Evolutionary conservation across 2,888 invertebrate genomes (phyloP).

Genomic region (Alloscopus bannaensis): DNA sequence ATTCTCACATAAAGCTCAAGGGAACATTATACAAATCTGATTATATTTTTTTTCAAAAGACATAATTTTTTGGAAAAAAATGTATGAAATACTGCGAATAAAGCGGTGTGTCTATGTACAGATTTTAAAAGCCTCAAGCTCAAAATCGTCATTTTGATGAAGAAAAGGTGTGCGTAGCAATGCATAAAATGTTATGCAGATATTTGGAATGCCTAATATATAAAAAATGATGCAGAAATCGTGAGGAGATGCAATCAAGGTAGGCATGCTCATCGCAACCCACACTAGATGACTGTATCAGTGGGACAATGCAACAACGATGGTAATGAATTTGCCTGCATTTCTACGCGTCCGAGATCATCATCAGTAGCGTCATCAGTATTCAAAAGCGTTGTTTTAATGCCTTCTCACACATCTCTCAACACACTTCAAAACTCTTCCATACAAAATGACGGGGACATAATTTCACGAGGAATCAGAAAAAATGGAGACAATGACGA

Average conservation of each 20-base stretch:
- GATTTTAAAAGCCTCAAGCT: too few species aligned
- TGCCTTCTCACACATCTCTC: too few species aligned
- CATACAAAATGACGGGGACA: constrained; percentile 2
- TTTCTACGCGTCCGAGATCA: too few species aligned
- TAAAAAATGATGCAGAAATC: constrained; percentile 59
- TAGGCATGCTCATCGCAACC: constrained; percentile 24
- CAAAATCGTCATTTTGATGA: constrained; percentile 44
- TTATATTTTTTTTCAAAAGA: constrained; percentile 3
- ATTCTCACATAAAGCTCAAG: constrained; percentile 42
- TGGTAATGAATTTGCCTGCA: neutral
- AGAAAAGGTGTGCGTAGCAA: constrained; percentile 1
- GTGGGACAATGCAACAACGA: constrained; percentile 33
- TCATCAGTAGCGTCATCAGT: too few species aligned
- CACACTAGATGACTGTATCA: constrained; percentile 51
- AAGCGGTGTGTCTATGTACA: neutral
- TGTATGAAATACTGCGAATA: neutral
- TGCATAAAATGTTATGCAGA: too few species aligned
- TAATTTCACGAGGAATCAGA: too few species aligned
- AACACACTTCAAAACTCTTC: too few species aligned
- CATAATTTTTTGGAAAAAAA: neutral
- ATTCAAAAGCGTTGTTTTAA: too few species aligned
- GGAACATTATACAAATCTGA: neutral
- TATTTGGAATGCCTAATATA: too few species aligned
- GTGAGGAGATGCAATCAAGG: constrained; percentile 65
- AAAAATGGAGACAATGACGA: too few species aligned